phyloP scores from a whole-genome alignment of 1,140 invertebrate species.

The Radopholus similis region DNA sequence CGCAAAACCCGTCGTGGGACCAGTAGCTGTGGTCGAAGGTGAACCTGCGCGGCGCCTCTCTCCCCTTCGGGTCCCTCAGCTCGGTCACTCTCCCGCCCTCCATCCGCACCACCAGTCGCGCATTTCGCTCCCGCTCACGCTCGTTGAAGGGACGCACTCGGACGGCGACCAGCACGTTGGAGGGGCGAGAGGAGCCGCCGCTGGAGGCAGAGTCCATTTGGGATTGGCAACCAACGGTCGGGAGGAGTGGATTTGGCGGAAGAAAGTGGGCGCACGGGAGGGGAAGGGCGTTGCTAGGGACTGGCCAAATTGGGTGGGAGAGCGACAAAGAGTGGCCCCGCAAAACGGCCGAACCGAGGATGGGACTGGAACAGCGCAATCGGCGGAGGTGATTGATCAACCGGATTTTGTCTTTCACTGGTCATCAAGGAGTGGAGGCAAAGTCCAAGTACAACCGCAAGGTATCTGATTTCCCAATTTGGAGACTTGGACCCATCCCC shows the following conservation, averaged over 20 bases:
- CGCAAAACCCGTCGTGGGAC: conserved; percentile 68
- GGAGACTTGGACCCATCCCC: neutral
- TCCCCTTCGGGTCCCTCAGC: conserved; percentile 64
- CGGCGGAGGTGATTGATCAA: neutral
- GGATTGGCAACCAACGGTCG: no score
- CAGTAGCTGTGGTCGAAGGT: conserved; percentile 68
- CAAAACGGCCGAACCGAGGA: neutral
- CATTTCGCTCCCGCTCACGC: conserved; percentile 65
- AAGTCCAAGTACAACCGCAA: neutral
- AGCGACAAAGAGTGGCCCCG: neutral
- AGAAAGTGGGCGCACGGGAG: no score
- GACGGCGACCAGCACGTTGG: conserved; percentile 66
- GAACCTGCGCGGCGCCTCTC: conserved; percentile 64
- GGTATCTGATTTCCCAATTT: neutral
- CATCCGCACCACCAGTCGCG: conserved; percentile 66
- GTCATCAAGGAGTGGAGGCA: neutral
- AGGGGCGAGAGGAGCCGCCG: neutral
- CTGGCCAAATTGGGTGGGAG: neutral
- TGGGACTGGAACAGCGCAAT: neutral
- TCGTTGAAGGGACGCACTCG: conserved; percentile 68
- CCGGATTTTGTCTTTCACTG: neutral
- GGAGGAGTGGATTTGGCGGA: neutral
- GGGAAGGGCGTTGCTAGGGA: no score
- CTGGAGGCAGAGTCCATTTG: neutral
- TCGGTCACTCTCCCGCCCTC: conserved; percentile 63